Evolutionary conservation across 2,113 vertebrate species (phyloP).

Genomic region (Lagopus leucura): DNA sequence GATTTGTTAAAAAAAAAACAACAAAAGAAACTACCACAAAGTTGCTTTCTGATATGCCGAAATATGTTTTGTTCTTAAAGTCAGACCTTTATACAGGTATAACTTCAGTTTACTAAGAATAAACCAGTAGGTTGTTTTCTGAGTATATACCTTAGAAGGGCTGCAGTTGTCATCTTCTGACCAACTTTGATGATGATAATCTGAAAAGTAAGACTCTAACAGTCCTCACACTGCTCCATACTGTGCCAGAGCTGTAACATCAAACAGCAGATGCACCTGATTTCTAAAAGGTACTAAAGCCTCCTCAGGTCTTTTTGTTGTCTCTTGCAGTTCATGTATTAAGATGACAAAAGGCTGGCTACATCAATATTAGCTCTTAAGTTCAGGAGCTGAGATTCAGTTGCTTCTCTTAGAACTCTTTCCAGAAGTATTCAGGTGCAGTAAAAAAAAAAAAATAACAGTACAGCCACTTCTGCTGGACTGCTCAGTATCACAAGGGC

Average conservation of each 20-base stretch:
- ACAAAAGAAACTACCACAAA: no score
- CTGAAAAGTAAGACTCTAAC: neutral
- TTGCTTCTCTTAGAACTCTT: neutral
- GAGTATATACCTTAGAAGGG: neutral
- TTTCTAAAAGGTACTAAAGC: neutral
- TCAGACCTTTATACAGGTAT: neutral
- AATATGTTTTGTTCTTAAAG: neutral
- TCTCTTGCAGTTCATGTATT: neutral
- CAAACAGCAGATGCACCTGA: neutral
- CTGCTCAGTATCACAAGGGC: neutral
- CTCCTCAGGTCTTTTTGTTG: neutral
- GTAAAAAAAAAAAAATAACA: neutral
- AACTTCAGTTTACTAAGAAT: neutral
- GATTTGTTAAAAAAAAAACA: neutral
- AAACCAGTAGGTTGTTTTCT: neutral
- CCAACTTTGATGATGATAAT: neutral
- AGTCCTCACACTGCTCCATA: neutral
- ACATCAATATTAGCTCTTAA: neutral
- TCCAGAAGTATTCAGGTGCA: neutral
- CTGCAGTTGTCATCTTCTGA: neutral
- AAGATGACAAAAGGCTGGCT: neutral
- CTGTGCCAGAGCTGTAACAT: neutral
- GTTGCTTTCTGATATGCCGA: neutral
- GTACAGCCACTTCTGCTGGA: neutral
- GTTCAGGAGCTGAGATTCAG: neutral